Evolutionary conservation across 2,113 vertebrate genomes (phyloP).

Genomic region (Aspiorhynchus laticeps): DNA sequence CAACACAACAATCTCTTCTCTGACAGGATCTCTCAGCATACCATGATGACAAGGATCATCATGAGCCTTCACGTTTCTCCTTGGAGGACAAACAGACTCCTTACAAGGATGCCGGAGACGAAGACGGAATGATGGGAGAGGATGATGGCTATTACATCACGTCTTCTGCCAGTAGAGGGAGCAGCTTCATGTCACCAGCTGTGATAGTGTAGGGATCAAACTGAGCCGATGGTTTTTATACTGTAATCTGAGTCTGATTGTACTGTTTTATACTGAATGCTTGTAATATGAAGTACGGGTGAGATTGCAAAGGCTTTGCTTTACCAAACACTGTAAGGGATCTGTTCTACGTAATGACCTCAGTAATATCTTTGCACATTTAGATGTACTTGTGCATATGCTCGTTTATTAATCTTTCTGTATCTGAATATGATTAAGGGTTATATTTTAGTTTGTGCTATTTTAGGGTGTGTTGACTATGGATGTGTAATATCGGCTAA

Average conservation of each 20-base stretch:
- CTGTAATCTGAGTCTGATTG: neutral
- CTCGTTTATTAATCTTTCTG: neutral
- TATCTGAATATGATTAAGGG: neutral
- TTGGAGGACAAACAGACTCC: slow-evolving; percentile 69
- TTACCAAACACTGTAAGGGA: neutral
- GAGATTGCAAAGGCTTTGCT: neutral
- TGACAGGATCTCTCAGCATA: slow-evolving; percentile 70
- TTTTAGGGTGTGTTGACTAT: neutral
- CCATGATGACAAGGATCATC: slow-evolving; percentile 46
- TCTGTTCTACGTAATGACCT: neutral
- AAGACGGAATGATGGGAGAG: slow-evolving; percentile 4
- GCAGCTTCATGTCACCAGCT: slow-evolving; percentile 74
- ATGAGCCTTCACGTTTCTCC: slow-evolving; percentile 44
- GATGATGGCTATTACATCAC: neutral
- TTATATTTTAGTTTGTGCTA: neutral
- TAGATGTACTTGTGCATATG: neutral
- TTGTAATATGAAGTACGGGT: neutral
- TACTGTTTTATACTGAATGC: neutral
- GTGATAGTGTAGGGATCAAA: slow-evolving; percentile 70
- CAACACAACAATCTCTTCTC: slow-evolving; percentile 2
- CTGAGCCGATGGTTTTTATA: neutral
- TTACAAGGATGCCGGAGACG: slow-evolving; percentile 52
- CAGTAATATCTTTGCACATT: neutral
- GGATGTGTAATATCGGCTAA: neutral
- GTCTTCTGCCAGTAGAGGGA: slow-evolving; percentile 61